Evolutionary conservation across 2,113 vertebrate genomes (phyloP).

Genomic region (Tachycineta bicolor): DNA sequence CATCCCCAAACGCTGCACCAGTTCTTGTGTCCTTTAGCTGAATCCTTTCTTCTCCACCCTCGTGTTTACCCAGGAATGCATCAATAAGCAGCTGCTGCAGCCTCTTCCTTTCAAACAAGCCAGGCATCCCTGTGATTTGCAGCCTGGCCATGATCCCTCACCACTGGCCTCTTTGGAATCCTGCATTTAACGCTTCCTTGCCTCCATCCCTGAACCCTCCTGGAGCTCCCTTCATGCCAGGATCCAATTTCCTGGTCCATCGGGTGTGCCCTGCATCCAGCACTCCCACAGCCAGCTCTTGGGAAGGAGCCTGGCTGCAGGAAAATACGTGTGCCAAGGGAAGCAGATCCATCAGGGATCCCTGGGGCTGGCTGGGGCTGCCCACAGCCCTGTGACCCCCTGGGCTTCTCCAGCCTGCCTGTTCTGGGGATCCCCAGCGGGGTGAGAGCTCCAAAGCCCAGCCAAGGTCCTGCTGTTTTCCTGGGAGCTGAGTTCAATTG

Average conservation of each 20-base stretch:
- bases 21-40: not conserved
- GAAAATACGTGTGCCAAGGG: accelerated
- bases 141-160: not conserved
- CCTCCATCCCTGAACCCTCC: not conserved
- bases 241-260: not conserved
- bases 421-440: not conserved
- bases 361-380: not conserved
- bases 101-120: not conserved
- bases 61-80: not conserved
- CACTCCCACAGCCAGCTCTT: not conserved
- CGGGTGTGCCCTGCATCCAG: not conserved
- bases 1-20: not conserved
- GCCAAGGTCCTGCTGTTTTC: not conserved
- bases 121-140: not conserved
- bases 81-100: not conserved
- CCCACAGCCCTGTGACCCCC: not conserved
- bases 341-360: not conserved
- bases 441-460: not conserved
- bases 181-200: not conserved
- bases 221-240: not conserved
- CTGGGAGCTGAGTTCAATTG: not conserved
- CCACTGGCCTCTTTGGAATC: not conserved
- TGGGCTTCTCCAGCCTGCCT: not conserved
- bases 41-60: not conserved
- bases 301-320: not conserved